Percentiles rank a stretch among this genome's conserved stretches.
These are phyloP conservation scores for Forbesichthys papilliferus DNA, from an alignment of 2,113 vertebrate species.

Conservation along the genomic window DNA sequence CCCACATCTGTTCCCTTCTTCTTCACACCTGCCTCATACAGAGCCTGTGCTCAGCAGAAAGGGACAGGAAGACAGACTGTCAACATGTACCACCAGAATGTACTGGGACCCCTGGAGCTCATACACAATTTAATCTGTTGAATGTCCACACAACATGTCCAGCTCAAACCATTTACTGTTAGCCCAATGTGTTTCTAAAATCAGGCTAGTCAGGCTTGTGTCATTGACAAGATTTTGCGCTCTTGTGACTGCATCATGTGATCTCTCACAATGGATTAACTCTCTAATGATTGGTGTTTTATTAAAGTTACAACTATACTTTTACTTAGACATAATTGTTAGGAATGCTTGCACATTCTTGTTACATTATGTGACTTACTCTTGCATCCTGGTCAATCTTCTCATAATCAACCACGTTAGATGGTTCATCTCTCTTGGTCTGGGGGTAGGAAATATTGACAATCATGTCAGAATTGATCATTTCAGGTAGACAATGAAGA, in stretches of 20 bases:
- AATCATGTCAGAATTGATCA: neutral
- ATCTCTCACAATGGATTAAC: no score
- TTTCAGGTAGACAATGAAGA: neutral
- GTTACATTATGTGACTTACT: constrained; percentile 73
- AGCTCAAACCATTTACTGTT: no score
- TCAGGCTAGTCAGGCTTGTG: no score
- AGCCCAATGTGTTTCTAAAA: no score
- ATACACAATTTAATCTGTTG: no score
- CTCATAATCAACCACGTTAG: constrained; percentile 87
- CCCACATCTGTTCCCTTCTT: constrained; percentile 88
- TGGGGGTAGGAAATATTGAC: constrained; percentile 44
- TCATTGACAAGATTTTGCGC: no score
- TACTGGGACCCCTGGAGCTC: neutral
- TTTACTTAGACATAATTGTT: no score
- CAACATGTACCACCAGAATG: neutral
- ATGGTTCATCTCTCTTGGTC: constrained; percentile 86
- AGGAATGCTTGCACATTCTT: no score
- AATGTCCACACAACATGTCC: no score
- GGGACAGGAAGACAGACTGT: neutral
- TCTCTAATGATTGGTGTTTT: no score
- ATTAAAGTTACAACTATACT: no score
- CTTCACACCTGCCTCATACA: constrained; percentile 94
- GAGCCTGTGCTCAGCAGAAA: constrained; percentile 67
- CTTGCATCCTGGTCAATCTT: constrained; percentile 91
- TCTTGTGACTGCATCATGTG: no score